These are phyloP conservation scores for Nothocercus julius DNA, from an alignment of 2,113 vertebrate species.

Conservation along the genomic window DNA sequence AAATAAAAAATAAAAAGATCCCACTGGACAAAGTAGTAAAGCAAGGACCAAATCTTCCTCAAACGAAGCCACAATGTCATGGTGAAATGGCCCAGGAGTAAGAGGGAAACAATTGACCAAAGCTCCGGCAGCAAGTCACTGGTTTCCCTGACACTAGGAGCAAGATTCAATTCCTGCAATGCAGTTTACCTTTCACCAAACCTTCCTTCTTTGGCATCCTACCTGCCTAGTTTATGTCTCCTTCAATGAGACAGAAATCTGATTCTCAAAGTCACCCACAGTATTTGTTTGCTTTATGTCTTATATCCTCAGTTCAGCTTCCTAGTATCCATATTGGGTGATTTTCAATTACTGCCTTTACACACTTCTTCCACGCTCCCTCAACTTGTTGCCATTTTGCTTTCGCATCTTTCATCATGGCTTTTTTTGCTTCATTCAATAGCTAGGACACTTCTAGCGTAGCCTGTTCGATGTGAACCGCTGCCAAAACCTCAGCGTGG, in stretches of 20 bases:
- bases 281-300: neutral
- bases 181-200: neutral
- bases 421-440: neutral
- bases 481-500: neutral
- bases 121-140: neutral
- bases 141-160: neutral
- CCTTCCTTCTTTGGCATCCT: neutral
- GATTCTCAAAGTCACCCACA: neutral
- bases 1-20: neutral
- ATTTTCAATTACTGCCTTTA: neutral
- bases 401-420: neutral
- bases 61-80: neutral
- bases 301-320: neutral
- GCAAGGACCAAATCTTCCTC: neutral
- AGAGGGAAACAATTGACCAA: neutral
- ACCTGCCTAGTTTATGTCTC: neutral
- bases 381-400: neutral
- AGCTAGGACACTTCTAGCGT: neutral
- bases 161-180: neutral
- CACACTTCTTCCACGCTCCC: neutral
- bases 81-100: neutral
- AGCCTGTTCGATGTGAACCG: neutral
- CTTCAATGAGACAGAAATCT: neutral
- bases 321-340: fast-evolving
- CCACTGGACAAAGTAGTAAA: neutral